Conservation (phyloP, 2,888 invertebrate genomes). For the Chamaedrilus cognettii region DNA sequence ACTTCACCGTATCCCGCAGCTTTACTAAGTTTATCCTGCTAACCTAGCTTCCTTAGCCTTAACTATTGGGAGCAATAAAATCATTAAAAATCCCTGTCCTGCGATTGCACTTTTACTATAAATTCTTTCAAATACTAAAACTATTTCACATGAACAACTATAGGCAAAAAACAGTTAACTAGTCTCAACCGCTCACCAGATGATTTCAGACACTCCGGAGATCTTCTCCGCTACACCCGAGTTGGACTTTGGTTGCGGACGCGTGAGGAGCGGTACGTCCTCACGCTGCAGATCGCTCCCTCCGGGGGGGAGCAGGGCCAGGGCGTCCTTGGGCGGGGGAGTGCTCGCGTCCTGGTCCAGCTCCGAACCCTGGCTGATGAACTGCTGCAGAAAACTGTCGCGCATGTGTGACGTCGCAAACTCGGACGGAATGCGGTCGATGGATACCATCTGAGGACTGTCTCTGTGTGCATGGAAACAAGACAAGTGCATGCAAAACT, state of each 20-base stretch:
- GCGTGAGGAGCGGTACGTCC: neutral
- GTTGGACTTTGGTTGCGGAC: neutral
- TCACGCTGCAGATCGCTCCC: neutral
- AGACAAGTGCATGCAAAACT: too few relatives aligned
- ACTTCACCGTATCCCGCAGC: too few relatives aligned
- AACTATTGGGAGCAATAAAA: too few relatives aligned
- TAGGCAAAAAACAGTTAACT: too few relatives aligned
- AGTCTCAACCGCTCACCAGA: too few relatives aligned
- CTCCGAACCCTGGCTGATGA: slow-evolving; percentile 59
- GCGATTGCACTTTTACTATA: too few relatives aligned
- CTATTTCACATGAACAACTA: too few relatives aligned
- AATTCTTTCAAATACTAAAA: too few relatives aligned
- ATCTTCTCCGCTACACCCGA: slow-evolving; percentile 63
- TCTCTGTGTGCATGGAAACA: too few relatives aligned
- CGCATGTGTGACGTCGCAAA: slow-evolving; percentile 71
- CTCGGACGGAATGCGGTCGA: slow-evolving; percentile 82
- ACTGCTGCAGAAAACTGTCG: slow-evolving; percentile 98
- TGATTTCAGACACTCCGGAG: slow-evolving; percentile 82
- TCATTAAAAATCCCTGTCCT: too few relatives aligned
- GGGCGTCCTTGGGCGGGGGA: neutral
- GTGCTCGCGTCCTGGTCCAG: neutral
- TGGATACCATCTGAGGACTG: slow-evolving; percentile 95
- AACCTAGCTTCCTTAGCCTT: too few relatives aligned
- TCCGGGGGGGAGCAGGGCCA: neutral
- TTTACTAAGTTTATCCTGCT: too few relatives aligned